Conservation (phyloP, 2,113 vertebrate species). For the Alethe diademata region DNA sequence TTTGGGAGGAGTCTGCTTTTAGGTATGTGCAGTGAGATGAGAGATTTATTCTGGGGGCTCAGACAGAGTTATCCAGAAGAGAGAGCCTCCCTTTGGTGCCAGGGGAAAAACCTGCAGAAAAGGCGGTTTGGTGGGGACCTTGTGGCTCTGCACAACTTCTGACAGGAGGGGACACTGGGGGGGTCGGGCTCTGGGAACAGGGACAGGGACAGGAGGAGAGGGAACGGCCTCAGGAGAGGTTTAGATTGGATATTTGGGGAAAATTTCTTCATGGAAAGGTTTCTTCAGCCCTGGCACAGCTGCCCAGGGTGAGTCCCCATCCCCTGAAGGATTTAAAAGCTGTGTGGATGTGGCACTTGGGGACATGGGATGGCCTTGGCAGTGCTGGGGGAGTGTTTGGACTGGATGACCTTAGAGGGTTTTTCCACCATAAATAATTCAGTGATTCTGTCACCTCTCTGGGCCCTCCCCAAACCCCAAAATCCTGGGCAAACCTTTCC, state of each 20-base stretch:
- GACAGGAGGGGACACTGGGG: not conserved
- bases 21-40: fast-evolving
- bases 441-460: not conserved
- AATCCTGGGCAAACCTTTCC: not conserved
- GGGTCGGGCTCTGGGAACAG: not conserved
- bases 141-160: not conserved
- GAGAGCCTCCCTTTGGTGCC: fast-evolving
- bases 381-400: not conserved
- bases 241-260: fast-evolving
- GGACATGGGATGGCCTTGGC: not conserved
- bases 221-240: fast-evolving
- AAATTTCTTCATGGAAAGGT: not conserved
- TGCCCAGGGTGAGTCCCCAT: not conserved
- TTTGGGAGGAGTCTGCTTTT: not conserved
- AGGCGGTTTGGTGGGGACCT: not conserved
- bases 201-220: not conserved
- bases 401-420: fast-evolving
- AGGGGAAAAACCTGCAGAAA: not conserved
- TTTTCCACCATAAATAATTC: not conserved
- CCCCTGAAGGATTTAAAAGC: not conserved
- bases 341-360: not conserved
- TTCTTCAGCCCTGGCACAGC: not conserved
- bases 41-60: not conserved
- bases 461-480: not conserved
- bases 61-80: fast-evolving